Conservation (phyloP, 2,797 vertebrate species). For the Sarcoramphus papa region DNA sequence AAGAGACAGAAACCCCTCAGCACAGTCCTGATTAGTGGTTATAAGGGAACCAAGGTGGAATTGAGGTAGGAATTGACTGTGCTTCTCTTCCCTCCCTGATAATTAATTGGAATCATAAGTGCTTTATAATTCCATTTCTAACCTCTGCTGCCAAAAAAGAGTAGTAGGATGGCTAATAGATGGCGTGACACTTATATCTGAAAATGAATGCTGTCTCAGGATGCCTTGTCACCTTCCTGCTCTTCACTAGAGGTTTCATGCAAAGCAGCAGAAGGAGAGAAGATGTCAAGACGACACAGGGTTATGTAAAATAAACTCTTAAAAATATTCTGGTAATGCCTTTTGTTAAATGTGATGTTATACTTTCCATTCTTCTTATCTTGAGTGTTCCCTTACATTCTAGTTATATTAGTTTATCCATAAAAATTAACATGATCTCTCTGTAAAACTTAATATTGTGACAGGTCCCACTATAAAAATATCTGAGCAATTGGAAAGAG, state of each 20-base stretch:
- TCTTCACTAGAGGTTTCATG: neutral
- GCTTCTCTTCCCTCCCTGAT: neutral
- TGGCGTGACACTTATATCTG: neutral
- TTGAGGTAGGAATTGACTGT: neutral
- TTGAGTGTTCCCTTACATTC: neutral
- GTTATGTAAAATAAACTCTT: neutral
- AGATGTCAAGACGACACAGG: neutral
- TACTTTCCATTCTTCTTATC: neutral
- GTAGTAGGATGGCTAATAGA: neutral
- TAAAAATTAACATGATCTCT: neutral
- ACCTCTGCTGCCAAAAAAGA: neutral
- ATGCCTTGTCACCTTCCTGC: neutral
- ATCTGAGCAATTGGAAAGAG: neutral
- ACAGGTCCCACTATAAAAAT: neutral
- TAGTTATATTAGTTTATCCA: neutral
- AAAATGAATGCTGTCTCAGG: neutral
- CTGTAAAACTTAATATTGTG: neutral
- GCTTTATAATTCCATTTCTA: neutral
- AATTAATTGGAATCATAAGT: neutral
- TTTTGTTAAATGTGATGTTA: neutral
- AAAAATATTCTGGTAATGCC: neutral
- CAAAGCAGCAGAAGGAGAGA: neutral
- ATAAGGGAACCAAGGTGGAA: neutral
- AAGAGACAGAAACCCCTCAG: neutral
- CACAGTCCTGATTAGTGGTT: neutral